These are phyloP conservation scores for Panonychus citri DNA, from an alignment of 1,140 invertebrate genomes.

Conservation along the genomic window DNA sequence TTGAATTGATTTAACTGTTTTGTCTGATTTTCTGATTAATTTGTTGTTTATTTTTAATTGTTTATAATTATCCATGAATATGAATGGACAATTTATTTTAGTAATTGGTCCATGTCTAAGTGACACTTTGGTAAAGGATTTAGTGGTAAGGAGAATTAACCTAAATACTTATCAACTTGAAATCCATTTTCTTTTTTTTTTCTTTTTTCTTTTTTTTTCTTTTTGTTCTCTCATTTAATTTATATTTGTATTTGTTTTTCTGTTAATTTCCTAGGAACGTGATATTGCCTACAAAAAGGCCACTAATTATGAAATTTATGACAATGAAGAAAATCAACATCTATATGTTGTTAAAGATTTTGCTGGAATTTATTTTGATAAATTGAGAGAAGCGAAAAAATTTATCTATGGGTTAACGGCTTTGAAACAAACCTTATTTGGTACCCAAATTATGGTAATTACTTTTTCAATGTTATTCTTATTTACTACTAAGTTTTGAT, in stretches of 20 bases:
- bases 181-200: not conserved
- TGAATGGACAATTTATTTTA: no score
- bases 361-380: not conserved
- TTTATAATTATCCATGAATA: no score
- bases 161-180: no score
- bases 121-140: no score
- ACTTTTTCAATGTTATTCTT: no score
- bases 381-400: not conserved
- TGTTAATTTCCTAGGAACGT: no score
- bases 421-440: not conserved
- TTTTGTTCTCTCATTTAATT: not conserved
- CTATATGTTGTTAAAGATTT: not conserved
- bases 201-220: not conserved
- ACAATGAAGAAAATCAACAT: not conserved
- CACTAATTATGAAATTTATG: not conserved
- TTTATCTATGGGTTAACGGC: not conserved
- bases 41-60: no score
- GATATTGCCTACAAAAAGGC: not conserved
- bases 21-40: no score
- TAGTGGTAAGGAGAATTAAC: no score
- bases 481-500: no score
- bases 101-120: no score
- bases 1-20: no score
- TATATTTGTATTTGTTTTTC: not conserved
- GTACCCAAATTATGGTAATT: not conserved